Conservation (phyloP, 2,113 vertebrate species). For the Egretta garzetta region DNA sequence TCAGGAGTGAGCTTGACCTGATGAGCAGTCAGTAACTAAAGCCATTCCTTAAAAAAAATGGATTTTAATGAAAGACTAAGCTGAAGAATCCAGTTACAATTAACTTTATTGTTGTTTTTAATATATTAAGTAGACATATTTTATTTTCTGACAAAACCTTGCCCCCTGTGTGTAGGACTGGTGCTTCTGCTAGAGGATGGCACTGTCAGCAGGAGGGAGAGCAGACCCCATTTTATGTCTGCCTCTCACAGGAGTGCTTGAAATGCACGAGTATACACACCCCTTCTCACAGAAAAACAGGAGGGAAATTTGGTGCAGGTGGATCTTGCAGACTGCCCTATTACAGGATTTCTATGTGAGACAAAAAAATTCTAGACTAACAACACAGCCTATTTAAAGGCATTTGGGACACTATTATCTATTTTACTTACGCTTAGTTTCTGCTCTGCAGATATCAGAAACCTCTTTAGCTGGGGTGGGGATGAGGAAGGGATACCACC, state of each 20-base stretch:
- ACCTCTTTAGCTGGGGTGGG: neutral
- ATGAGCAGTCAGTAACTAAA: neutral
- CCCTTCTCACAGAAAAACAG: neutral
- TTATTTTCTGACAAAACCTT: neutral
- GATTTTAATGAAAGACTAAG: neutral
- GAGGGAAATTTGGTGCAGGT: neutral
- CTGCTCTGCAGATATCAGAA: neutral
- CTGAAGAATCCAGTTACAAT: neutral
- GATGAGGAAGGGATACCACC: neutral
- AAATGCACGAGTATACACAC: neutral
- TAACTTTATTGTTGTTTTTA: neutral
- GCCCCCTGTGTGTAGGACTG: fast-evolving
- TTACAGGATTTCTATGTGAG: neutral
- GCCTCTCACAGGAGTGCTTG: neutral
- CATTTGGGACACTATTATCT: neutral
- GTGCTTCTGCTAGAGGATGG: neutral
- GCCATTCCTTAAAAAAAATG: neutral
- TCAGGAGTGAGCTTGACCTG: neutral
- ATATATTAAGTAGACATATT: neutral
- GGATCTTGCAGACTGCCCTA: neutral
- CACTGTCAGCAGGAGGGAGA: neutral
- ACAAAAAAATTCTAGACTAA: neutral
- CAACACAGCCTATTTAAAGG: neutral
- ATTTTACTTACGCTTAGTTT: neutral
- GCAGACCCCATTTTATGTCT: neutral